Evolutionary conservation across 2,888 invertebrate species (phyloP), one percentile per base, ranked within the genome.

Genomic region (Lycocerus yunnanus): DNA sequence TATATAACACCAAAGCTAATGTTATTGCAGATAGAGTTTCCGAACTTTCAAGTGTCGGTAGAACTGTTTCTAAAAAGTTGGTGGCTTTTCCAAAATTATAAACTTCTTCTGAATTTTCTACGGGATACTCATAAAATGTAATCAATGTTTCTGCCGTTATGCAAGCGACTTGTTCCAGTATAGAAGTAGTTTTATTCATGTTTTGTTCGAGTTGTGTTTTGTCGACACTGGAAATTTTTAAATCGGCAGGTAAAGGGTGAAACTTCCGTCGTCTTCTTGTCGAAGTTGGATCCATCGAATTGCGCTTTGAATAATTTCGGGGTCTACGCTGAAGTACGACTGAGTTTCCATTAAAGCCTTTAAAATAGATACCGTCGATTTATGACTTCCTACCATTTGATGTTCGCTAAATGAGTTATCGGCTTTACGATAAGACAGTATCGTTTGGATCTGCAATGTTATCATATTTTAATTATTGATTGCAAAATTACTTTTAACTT

Each of bases 351-450:
- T 88, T 0, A 92, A 85, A 3, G 91, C 90, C 82, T 91, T 91
- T 8, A 92, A 83, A 14, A 90, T 90, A 79, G 89, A 88, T 2
- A 92, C 89, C 0, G 92, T 92, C 0, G 89, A 89, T 74, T 89
- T 85, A 78, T 91, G 91, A 78, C 91, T 92, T 73, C 90, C 90
- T 82, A 91, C 88, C 80, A 90, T 89, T 76, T 90, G 91, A 76
- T 92, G 92, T 73, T 92, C 92, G 72, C 92, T 92, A 83, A 92
- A 92, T 0, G 92, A 92, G 79, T 91, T 91, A 83, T 92, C 92
- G n/a, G 85, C 88, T 83, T 91, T 91, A 9, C 91, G 88, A 85
- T 91, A 92, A 0, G 91, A 89, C 1, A 92, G 85, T 6, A 92
- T 88, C 1, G 90, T 87, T 87, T 92, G 91, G 1, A 91, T 90